Base-by-base conservation (phyloP, 2,113 vertebrate species). In the Tinamus guttatus region DNA sequence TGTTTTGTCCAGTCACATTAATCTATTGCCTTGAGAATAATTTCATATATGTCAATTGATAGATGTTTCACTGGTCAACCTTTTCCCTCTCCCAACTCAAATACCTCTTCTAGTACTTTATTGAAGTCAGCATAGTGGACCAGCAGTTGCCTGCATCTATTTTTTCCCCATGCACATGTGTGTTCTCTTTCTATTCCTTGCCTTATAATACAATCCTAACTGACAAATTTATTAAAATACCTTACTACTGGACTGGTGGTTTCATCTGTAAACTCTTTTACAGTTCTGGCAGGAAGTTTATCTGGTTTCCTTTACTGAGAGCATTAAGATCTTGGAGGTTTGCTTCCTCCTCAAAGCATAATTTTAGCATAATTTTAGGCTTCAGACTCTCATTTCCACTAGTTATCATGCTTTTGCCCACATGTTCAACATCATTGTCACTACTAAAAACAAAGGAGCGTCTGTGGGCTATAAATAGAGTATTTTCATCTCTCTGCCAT, bases 1-100 rank as follows among this genome's bases (percentile, higher is more conserved):
- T 85, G 73, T 62, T 93, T 92, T 94, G 40, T 92, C 89, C 59
- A 58, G 34, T 86, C 43, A 3, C 38, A 90, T 90, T 83, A 70
- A 74, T 58, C 54, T 76, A 58, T 40, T 10, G 3, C 65, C 49
- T 58, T 83, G 80, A 74, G 88, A 94, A 86, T n/a, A n/a, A 77
- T 5, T 67, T 90, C 34, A 32, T 87, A 7, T 30, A 52, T 32
- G 19, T 83, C 6, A 25, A 36, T 52, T 74, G 59, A 36, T 36
- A 62, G n/a, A 62, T 34, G 11, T 62, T 34, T 36, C n/a, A 21
- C 34, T 62, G 11, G n/a, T 62, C 21, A 62, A 62, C 21, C 83
- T 82, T 20, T 0, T 5, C 4, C 5, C 67, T 54, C 78, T 45
- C 11, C 7, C 74, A 30, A 34, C 81, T 94, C n/a, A 87, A 17